These are phyloP conservation scores for Barbus barbus DNA, from an alignment of 2,113 vertebrate species.

Conservation along the genomic window DNA sequence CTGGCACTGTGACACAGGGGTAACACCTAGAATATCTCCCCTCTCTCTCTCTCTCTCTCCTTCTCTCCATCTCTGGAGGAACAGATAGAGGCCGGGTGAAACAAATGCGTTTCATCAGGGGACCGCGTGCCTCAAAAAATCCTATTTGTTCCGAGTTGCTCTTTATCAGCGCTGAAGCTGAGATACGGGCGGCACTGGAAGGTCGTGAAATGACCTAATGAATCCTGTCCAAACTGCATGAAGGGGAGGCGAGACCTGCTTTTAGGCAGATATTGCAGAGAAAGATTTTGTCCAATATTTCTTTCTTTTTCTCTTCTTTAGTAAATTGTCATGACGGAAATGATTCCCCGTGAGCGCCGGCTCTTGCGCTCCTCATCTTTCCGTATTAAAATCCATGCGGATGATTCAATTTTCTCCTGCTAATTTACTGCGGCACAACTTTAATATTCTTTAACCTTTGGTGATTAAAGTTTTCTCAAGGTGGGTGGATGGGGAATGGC, in stretches of 20 bases:
- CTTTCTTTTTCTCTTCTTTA: not conserved
- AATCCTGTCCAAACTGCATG: constrained; percentile 27
- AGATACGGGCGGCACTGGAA: constrained; percentile 19
- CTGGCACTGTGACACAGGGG: constrained; percentile 55
- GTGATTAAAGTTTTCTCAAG: not conserved
- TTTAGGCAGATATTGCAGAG: constrained; percentile 23
- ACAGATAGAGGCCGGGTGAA: constrained; percentile 44
- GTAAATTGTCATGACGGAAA: not conserved
- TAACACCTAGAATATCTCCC: constrained; percentile 56
- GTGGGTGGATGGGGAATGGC: not conserved
- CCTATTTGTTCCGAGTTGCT: constrained; percentile 55
- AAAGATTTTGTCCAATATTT: constrained; percentile 8
- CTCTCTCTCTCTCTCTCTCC: constrained; percentile 16
- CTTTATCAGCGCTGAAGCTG: constrained; percentile 56
- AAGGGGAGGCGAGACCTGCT: not conserved
- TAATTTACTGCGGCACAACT: constrained; percentile 1
- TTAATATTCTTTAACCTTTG: constrained; percentile 36
- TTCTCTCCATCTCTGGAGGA: not conserved
- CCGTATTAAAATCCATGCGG: not conserved
- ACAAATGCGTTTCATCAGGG: constrained; percentile 64
- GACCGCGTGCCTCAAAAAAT: constrained; percentile 50
- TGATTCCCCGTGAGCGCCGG: not conserved
- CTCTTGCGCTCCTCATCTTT: constrained; percentile 4
- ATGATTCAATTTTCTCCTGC: constrained; percentile 28
- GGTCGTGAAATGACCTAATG: constrained; percentile 34